Evolutionary conservation across 2,888 invertebrate species (phyloP).

Genomic region (Diplazon laetatorius): DNA sequence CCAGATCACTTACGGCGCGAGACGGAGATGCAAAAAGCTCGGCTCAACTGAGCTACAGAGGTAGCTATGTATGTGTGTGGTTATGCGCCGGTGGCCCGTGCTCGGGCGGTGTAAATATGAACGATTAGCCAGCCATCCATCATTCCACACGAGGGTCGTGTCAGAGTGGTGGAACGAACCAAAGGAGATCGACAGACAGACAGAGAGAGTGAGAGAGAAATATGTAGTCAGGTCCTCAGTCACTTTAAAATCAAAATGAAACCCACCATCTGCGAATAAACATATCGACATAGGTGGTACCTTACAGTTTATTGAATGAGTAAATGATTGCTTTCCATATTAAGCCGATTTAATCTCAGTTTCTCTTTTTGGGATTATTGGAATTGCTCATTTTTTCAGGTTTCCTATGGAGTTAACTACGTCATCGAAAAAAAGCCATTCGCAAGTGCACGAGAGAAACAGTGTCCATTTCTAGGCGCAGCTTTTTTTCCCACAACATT

Average conservation of each 20-base stretch:
- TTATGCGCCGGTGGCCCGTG: conserved; percentile 27
- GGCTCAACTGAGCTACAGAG: not conserved
- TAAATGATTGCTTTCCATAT: too few relatives aligned
- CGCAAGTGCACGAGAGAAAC: conserved; percentile 5
- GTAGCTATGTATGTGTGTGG: not conserved
- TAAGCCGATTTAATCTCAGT: too few relatives aligned
- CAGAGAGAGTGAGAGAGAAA: conserved; percentile 31
- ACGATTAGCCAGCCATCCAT: conserved; percentile 78
- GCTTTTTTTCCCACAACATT: not conserved
- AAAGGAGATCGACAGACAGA: not conserved
- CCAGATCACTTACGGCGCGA: conserved; percentile 43
- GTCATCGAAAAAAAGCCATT: too few relatives aligned
- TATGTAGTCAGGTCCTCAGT: conserved; percentile 12
- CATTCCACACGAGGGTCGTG: conserved; percentile 70
- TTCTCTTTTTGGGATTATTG: too few relatives aligned
- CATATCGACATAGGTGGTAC: conserved; percentile 10
- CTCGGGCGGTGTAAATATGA: conserved; percentile 74
- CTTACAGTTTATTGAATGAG: not conserved
- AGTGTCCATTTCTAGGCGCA: conserved; percentile 5
- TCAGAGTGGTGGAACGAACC: not conserved
- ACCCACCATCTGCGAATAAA: conserved; percentile 31
- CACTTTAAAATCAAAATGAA: conserved; percentile 49
- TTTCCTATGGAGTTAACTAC: too few relatives aligned
- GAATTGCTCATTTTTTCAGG: too few relatives aligned
- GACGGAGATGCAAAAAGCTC: conserved; percentile 36